These are phyloP conservation scores for Cheilosia urbana DNA, from an alignment of 2,888 invertebrate species.

Conservation along the genomic window DNA sequence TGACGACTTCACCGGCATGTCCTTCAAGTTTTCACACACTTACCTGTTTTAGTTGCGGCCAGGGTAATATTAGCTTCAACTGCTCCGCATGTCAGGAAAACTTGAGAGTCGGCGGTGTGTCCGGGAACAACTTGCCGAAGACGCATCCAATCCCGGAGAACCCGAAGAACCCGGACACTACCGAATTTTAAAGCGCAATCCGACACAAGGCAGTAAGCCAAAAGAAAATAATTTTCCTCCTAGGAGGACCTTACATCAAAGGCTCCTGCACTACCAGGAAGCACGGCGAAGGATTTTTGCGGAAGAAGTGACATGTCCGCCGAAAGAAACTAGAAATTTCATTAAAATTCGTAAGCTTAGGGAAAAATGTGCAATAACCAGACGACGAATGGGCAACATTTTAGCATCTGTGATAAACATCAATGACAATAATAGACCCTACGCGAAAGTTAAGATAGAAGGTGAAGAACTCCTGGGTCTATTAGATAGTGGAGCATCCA, in stretches of 20 bases:
- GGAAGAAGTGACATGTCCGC: neutral
- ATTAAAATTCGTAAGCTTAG: neutral
- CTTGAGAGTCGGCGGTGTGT: too few relatives aligned
- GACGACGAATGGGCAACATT: neutral
- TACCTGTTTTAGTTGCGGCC: too few relatives aligned
- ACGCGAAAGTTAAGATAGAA: conserved; percentile 3
- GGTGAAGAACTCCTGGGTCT: neutral
- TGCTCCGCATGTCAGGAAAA: too few relatives aligned
- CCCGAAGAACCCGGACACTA: too few relatives aligned
- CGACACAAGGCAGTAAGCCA: too few relatives aligned
- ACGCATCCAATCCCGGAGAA: too few relatives aligned
- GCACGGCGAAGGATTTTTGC: neutral
- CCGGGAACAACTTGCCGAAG: too few relatives aligned
- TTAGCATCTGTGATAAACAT: neutral
- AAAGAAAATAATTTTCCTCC: too few relatives aligned
- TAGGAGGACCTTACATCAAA: neutral
- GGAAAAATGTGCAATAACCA: neutral
- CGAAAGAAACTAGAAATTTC: neutral
- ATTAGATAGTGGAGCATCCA: conserved; percentile 18
- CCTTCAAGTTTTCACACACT: too few relatives aligned
- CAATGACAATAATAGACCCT: conserved; percentile 24
- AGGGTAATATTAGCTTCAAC: too few relatives aligned
- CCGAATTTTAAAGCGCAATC: too few relatives aligned
- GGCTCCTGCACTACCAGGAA: neutral
- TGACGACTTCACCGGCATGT: too few relatives aligned